A percentile compares a stretch with the other conserved stretches of the same genome.
These are phyloP conservation scores for Cenopis cana DNA, from an alignment of 2,888 invertebrate genomes.

Conservation along the genomic window DNA sequence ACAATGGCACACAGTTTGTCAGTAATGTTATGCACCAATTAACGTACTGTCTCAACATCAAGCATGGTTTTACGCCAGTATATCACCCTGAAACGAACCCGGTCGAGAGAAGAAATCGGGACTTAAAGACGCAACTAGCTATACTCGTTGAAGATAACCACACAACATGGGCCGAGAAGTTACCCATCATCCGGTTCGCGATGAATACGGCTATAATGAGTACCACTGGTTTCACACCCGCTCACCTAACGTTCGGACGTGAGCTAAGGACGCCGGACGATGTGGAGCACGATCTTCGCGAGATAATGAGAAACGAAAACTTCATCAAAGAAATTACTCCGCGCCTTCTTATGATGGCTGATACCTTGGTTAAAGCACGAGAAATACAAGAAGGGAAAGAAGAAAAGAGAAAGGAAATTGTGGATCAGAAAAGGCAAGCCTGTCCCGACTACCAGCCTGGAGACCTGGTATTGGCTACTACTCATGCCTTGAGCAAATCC, in stretches of 20 bases:
- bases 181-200: conserved; percentile 45
- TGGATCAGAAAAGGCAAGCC: conserved; percentile 17
- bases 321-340: conserved; percentile 22
- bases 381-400: conserved; percentile 27
- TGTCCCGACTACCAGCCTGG: conserved; percentile 29
- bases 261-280: conserved; percentile 33
- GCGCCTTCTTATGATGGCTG: conserved; percentile 15
- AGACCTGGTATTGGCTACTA: conserved; percentile 24
- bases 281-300: not conserved
- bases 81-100: too few relatives aligned
- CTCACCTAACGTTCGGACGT: conserved; percentile 40
- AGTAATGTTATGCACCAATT: too few relatives aligned
- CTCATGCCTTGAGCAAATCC: conserved; percentile 14
- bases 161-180: conserved; percentile 33
- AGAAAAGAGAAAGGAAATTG: conserved; percentile 20
- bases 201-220: conserved; percentile 40
- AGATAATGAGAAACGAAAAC: not conserved
- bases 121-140: too few relatives aligned
- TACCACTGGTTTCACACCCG: conserved; percentile 28
- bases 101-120: too few relatives aligned
- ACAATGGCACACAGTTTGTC: too few relatives aligned
- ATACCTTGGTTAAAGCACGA: conserved; percentile 9
- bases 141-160: conserved; percentile 50
- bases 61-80: too few relatives aligned
- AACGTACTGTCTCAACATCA: too few relatives aligned